Evolutionary conservation across 2,888 invertebrate species (phyloP), one percentile per base, ranked within the genome.

Genomic region (Xestia ashworthii): DNA sequence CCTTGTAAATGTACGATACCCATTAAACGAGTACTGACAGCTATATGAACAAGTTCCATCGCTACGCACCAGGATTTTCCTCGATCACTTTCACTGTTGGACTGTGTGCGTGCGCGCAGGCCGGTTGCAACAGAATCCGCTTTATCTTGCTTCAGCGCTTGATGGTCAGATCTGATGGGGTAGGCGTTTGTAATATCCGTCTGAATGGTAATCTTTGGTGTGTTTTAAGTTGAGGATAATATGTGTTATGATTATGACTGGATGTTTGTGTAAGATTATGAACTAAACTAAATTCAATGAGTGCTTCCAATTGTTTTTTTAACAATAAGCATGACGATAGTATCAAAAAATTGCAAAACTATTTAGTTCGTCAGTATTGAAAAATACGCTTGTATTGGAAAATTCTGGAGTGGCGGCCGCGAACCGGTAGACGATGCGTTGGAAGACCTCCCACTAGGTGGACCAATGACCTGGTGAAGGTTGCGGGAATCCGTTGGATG

Each of bases 11-110:
- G 41, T 41, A 44, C 65, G 65, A 16, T 5, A 44, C n/a, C 44
- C 65, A 44, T 65, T 16, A 65, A 2, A 32, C 32, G 32, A 32
- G 32, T 32, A 72, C 71, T 81, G 73, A 81, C 74, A 71, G 80
- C 76, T 68, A 87, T 88, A 84, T 85, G 76, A 86, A 84, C 88
- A 86, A 86, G 87, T 88, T 88, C 71, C 83, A 78, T 85, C 64
- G 82, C 68, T 77, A 78, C 78, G 69, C 69, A 88, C 81, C 87
- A 89, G 90, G 90, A 90, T 91, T 91, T 91, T 90, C 91, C 90
- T 90, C 76, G 71, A 87, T 79, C 58, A 90, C 91, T 91, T 91
- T 91, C 91, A 91, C 91, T 88, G 73, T 58, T 68, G 32, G 73
- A n/a, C 46, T 46, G 78, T 79, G 73, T 82, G 85, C 76, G 78